Evolutionary conservation across 2,797 vertebrate genomes (phyloP).

Genomic region (Argya squamiceps): DNA sequence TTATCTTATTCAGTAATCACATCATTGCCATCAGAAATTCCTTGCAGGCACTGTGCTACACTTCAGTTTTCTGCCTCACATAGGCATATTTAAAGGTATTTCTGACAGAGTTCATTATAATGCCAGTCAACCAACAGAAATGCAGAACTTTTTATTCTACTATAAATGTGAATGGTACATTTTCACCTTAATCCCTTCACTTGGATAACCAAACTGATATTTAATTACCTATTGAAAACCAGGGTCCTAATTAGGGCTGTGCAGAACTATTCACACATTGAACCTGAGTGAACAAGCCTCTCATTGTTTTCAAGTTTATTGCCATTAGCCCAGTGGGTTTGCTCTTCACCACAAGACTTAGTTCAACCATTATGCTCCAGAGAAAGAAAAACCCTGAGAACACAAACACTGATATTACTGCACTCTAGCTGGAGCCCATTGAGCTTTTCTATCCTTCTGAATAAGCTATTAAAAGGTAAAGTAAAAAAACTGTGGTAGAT

Average conservation of each 20-base stretch:
- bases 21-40: background rate
- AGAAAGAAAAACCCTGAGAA: slow-evolving; percentile 39
- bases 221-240: slow-evolving; percentile 28
- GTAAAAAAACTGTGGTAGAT: background rate
- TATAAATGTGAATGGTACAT: background rate
- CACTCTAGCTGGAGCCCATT: background rate
- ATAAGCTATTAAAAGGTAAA: slow-evolving; percentile 35
- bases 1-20: background rate
- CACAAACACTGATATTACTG: background rate
- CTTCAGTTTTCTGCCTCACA: background rate
- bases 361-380: slow-evolving; percentile 21
- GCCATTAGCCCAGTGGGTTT: slow-evolving; percentile 20
- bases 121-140: background rate
- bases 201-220: background rate
- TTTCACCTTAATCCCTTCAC: background rate
- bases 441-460: slow-evolving; percentile 10
- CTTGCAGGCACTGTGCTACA: background rate
- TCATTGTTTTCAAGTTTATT: slow-evolving; percentile 11
- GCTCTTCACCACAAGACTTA: slow-evolving; percentile 27
- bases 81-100: background rate
- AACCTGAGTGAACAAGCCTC: slow-evolving; percentile 10
- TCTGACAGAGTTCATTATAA: background rate
- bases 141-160: background rate
- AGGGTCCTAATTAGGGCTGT: slow-evolving; percentile 12
- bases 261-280: background rate